Evolutionary conservation across 1,140 invertebrate species (phyloP), one percentile per base, ranked within the genome.

Genomic region (Bombus waltoni): DNA sequence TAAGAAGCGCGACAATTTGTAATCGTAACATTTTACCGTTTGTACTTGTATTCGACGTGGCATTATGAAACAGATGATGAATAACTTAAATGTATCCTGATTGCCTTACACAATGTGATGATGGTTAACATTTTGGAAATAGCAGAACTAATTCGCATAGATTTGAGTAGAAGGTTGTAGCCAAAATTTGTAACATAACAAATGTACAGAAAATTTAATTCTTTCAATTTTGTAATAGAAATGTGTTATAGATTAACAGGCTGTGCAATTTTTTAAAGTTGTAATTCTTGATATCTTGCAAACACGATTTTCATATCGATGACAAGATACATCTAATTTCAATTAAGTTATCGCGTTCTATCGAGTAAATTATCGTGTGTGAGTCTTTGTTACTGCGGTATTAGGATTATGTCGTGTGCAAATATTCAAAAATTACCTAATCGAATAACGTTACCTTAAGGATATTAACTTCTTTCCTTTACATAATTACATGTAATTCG

Each of bases 241-340:
- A 73, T 57, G 75, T 70, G 66, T 68, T 73, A 71, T 80, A 77
- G 40, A 38, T 74, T 65, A 77, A 78, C 68, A 89, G 87, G 82
- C 85, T 90, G 87, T 89, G 80, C 82, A 83, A 81, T 91, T 78
- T 65, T 91, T 47, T 40, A 68, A 84, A 85, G 38, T 82, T 79
- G 82, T 85, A 40, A 57, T 81, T 42, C 65, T 81, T 72, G 59
- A 47, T 80, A 73, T 86, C 28, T 71, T 53, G 57, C 79, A 65
- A 75, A 81, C 44, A 70, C 25, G 40, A 86, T 86, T 71, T 76
- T 83, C 42, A 53, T 68, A 28, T 70, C n/a, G 75, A 59, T 42
- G 59, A 83, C 77, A 42, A 79, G 62, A n/a, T 42, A 66, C 59
- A 66, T 80, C 38, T 86, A 40, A 83, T 80, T 85, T 86, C 77